These are phyloP conservation scores for Hyposoter didymator DNA, from an alignment of 2,888 invertebrate genomes.

Conservation along the genomic window DNA sequence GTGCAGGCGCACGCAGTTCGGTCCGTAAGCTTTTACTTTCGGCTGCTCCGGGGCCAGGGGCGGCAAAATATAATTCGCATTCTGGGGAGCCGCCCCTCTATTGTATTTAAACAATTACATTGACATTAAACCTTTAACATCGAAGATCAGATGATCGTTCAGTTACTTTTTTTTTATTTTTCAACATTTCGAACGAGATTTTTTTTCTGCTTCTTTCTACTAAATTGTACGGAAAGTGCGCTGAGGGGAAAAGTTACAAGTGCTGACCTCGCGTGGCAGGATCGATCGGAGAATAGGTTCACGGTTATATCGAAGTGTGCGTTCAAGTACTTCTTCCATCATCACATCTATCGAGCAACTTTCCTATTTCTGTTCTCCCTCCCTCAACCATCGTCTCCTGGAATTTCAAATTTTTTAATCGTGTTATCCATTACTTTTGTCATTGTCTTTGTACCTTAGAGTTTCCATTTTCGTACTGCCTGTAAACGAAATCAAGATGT, in stretches of 20 bases:
- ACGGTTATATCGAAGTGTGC: slow-evolving; percentile 31
- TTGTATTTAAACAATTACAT: background rate
- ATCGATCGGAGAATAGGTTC: slow-evolving; percentile 63
- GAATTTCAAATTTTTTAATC: background rate
- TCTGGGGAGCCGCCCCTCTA: slow-evolving; percentile 31
- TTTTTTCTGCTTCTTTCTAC: background rate
- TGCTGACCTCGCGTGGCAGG: slow-evolving; percentile 67
- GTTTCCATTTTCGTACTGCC: background rate
- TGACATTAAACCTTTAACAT: background rate
- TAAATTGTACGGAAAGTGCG: slow-evolving; percentile 2
- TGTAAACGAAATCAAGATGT: background rate
- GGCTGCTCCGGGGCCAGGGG: slow-evolving; percentile 74
- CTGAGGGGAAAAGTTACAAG: slow-evolving; percentile 36
- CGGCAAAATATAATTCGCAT: slow-evolving; percentile 55
- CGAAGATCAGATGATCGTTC: background rate
- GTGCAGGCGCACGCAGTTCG: slow-evolving; percentile 52
- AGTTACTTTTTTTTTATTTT: background rate
- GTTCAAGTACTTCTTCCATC: slow-evolving; percentile 5
- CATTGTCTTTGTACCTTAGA: background rate
- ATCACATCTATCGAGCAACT: slow-evolving; percentile 10
- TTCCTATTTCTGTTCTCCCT: background rate
- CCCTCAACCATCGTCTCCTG: background rate
- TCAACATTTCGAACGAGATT: slow-evolving; percentile 2
- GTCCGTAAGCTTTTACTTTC: slow-evolving; percentile 74
- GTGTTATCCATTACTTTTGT: background rate